phyloP scores from a whole-genome alignment of 2,797 vertebrate species.

The Acanthurus leucopareius region DNA sequence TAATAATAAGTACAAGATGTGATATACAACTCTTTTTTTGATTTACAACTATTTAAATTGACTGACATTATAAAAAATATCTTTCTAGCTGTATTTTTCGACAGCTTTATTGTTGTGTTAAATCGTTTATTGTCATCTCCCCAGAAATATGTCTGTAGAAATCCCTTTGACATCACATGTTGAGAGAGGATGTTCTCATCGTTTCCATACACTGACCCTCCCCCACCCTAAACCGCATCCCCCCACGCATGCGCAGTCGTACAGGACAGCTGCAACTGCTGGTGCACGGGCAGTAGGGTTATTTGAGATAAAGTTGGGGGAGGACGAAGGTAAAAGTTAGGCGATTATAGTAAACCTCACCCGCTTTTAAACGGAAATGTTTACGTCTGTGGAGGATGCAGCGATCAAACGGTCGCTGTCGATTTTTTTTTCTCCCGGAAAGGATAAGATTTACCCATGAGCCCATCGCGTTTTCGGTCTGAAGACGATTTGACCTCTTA shows the following conservation, averaged over 20 bases:
- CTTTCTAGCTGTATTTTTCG: neutral
- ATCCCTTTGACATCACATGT: slow-evolving; percentile 80
- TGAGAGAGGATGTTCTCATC: slow-evolving; percentile 76
- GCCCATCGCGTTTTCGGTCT: slow-evolving; percentile 13
- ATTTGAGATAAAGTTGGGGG: slow-evolving; percentile 61
- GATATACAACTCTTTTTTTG: slow-evolving; percentile 5
- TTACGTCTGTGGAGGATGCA: slow-evolving; percentile 46
- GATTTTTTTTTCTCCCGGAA: slow-evolving; percentile 1
- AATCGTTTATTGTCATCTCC: slow-evolving; percentile 31
- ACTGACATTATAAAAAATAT: neutral
- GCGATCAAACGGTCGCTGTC: slow-evolving; percentile 9
- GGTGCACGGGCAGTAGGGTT: slow-evolving; percentile 35
- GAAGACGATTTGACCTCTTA: slow-evolving; percentile 24
- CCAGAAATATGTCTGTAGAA: slow-evolving; percentile 66
- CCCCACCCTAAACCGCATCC: slow-evolving; percentile 81
- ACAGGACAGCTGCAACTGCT: slow-evolving; percentile 39
- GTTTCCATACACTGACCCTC: slow-evolving; percentile 78
- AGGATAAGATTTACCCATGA: slow-evolving; percentile 23
- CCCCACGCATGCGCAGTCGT: slow-evolving; percentile 87
- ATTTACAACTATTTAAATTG: neutral
- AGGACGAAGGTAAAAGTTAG: slow-evolving; percentile 48
- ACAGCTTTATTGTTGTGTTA: slow-evolving; percentile 29
- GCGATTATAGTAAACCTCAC: slow-evolving; percentile 12
- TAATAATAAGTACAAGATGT: neutral
- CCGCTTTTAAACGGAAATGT: slow-evolving; percentile 35